A percentile compares a stretch with the other conserved stretches of the same genome.
phyloP scores from a whole-genome alignment of 2,113 vertebrate species.

The Oreochromis niloticus region DNA sequence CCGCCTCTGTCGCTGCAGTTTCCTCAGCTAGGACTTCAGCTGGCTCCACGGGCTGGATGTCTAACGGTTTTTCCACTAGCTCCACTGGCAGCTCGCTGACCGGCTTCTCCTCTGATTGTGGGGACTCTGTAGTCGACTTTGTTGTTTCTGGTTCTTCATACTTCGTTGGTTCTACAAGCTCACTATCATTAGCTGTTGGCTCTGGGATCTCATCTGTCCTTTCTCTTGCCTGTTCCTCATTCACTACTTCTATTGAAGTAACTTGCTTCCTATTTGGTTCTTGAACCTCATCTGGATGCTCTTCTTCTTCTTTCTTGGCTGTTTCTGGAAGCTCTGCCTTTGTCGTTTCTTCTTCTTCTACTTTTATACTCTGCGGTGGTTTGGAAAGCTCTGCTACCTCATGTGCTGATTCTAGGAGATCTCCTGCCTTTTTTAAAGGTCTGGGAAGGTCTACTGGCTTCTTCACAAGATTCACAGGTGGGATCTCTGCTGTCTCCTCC shows the following conservation, averaged over 20 bases:
- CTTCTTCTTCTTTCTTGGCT: constrained; percentile 1
- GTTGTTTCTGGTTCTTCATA: neutral
- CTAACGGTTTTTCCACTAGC: neutral
- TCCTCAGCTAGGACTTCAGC: neutral
- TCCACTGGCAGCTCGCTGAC: constrained; percentile 3
- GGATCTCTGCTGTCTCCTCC: constrained; percentile 1
- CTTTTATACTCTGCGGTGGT: neutral
- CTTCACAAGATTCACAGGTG: neutral
- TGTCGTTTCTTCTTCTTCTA: neutral
- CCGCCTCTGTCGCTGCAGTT: neutral
- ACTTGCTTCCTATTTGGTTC: neutral
- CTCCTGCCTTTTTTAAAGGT: neutral
- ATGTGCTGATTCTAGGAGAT: neutral
- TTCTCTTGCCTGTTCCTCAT: neutral
- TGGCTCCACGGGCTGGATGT: neutral
- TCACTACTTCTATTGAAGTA: neutral
- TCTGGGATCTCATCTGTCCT: neutral
- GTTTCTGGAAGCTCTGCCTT: neutral
- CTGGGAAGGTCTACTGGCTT: constrained; percentile 20
- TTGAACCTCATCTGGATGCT: neutral
- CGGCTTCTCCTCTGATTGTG: neutral
- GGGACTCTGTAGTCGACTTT: neutral
- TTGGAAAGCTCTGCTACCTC: neutral
- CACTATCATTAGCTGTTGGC: neutral
- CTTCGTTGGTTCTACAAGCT: neutral